Base-by-base conservation (phyloP, 2,888 invertebrate species). In the Syrista parreyssii region DNA sequence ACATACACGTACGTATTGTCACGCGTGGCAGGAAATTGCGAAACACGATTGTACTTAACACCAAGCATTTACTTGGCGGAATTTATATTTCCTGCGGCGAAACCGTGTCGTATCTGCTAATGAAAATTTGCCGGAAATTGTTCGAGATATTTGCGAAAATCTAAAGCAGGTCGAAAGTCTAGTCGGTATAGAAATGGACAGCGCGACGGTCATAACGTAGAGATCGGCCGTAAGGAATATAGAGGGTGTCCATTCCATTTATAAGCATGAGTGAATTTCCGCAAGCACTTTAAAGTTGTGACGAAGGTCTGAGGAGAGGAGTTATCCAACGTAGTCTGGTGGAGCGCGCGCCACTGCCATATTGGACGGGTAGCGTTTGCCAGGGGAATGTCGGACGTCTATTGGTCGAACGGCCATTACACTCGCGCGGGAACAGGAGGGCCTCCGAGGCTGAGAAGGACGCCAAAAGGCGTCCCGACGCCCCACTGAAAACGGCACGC, bases 401-500 rank as follows among this genome's bases (percentile, higher is more conserved):
- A 89, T 89, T 89, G 89, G 89, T 83, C 84, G 81, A 34, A 23
- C 80, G 82, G 84, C 85, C 86, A 85, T 89, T 83, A 77, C 76
- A 80, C 80, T 79, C 79, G 81, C 81, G 82, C 79, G 79, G 81
- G 82, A 83, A 83, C 84, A 84, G 84, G 84, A 86, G 86, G 82
- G 86, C 83, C 84, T 83, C 82, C 78, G 83, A 85, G 82, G 82
- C 83, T 82, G 78, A 79, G 78, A 78, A 75, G 68, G 82, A 84
- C 78, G 85, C 82, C 83, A 82, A 88, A 82, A 85, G 87, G 87
- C 89, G 88, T 89, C 88, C 81, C 86, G 86, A 87, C 87, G 88
- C 87, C 85, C 88, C 84, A 84, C 83, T 86, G 85, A 88, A 89
- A 88, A 87, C 87, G 89, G 90, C 90, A 90, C 90, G 90, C 90